Evolutionary conservation across 2,797 vertebrate genomes (phyloP).

Genomic region (Scolopax rusticola): DNA sequence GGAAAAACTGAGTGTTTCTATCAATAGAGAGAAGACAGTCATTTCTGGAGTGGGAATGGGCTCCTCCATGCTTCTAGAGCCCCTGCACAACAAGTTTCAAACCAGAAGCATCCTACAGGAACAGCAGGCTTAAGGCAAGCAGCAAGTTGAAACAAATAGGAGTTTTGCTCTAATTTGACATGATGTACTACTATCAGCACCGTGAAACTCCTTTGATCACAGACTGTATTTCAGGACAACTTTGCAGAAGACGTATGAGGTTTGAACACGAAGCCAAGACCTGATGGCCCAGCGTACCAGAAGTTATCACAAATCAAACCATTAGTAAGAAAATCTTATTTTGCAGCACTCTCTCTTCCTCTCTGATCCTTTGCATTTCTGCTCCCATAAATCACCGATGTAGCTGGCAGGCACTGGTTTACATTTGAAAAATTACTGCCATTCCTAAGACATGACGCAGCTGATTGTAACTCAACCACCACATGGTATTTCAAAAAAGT

Average conservation of each 20-base stretch:
- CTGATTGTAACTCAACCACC: neutral
- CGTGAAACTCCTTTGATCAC: neutral
- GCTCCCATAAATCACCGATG: neutral
- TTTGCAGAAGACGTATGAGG: neutral
- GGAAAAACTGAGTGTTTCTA: neutral
- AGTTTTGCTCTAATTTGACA: neutral
- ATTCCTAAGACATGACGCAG: slow-evolving; percentile 12
- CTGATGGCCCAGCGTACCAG: neutral
- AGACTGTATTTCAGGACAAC: neutral
- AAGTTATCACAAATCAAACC: neutral
- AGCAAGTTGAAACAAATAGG: neutral
- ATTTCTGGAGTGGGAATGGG: neutral
- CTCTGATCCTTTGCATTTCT: neutral
- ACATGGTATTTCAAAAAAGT: neutral
- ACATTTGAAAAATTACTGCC: slow-evolving; percentile 4
- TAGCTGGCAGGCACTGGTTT: slow-evolving; percentile 2
- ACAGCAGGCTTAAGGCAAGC: neutral
- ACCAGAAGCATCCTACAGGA: neutral
- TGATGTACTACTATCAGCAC: neutral
- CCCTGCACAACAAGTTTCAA: fast-evolving
- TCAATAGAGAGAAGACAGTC: fast-evolving
- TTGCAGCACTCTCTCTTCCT: neutral
- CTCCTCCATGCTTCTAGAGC: neutral
- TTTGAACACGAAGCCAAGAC: neutral
- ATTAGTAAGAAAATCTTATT: neutral